A percentile compares a stretch with the other conserved stretches of the same genome.
These are phyloP conservation scores for Luehdorfia chinensis DNA, from an alignment of 1,140 invertebrate species.

Conservation along the genomic window DNA sequence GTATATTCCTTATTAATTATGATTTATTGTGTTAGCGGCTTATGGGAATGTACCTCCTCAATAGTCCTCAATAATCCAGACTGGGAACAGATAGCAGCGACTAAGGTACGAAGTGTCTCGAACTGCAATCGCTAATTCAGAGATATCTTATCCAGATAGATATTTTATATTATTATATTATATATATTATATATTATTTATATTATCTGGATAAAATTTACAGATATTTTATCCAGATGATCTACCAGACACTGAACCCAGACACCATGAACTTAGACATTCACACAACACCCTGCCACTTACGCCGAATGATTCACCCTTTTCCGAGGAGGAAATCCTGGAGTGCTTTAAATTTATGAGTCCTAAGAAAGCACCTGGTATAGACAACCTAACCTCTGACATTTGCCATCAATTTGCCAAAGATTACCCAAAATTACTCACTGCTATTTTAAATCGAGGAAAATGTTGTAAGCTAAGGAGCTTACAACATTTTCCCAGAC, in stretches of 20 bases:
- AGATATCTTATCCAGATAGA: no score
- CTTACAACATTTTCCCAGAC: constrained; percentile 3
- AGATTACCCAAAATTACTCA: constrained; percentile 17
- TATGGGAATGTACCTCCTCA: no score
- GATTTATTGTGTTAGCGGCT: no score
- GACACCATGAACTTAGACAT: neutral
- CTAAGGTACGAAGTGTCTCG: no score
- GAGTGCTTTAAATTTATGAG: constrained; percentile 20
- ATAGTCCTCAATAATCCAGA: no score
- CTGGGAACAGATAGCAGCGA: no score
- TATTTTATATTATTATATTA: no score
- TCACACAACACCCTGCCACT: neutral
- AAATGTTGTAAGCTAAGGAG: no score
- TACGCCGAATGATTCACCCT: constrained; percentile 11
- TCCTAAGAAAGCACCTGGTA: constrained; percentile 24
- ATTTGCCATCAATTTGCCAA: constrained; percentile 21
- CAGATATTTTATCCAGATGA: constrained; percentile 33
- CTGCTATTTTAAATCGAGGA: constrained; percentile 24
- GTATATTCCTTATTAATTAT: no score
- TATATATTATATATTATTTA: no score
- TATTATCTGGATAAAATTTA: no score
- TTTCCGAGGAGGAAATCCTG: constrained; percentile 18
- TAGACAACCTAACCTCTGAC: constrained; percentile 28
- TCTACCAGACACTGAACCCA: constrained; percentile 2
- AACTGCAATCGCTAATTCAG: no score